A percentile compares a stretch with the other conserved stretches of the same genome.
Conservation (phyloP, 2,113 vertebrate species). For the Cepphus grylle region DNA sequence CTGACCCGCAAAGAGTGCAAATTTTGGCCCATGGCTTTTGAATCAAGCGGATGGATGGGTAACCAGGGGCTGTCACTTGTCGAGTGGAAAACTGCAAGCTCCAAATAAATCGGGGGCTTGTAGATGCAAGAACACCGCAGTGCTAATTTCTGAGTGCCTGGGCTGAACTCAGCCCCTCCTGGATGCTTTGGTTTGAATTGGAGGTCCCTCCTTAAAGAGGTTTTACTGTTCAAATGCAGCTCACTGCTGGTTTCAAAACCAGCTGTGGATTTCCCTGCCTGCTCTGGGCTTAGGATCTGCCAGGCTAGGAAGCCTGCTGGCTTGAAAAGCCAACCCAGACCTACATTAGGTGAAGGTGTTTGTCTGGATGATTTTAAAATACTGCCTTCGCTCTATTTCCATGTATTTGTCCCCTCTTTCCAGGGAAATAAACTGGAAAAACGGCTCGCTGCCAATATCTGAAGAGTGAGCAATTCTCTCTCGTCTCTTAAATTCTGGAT, state of each 20-base stretch:
- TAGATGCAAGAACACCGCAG: not conserved
- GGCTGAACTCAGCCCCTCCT: not conserved
- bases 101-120: not conserved
- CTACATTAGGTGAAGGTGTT: not conserved
- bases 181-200: not conserved
- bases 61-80: not conserved
- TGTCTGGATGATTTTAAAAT: not conserved
- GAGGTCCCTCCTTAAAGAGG: not conserved
- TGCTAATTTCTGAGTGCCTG: not conserved
- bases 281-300: not conserved
- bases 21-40: not conserved
- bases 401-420: not conserved
- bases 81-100: not conserved
- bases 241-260: not conserved
- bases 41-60: not conserved
- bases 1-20: not conserved
- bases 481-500: conserved; percentile 14
- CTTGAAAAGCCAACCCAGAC: not conserved
- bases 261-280: not conserved
- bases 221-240: accelerated
- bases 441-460: not conserved
- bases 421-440: conserved; percentile 28
- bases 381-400: not conserved
- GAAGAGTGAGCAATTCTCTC: conserved; percentile 12
- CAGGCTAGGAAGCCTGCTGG: not conserved